Conservation (phyloP, 1,140 invertebrate genomes). For the Hylyphantes graminicola region DNA sequence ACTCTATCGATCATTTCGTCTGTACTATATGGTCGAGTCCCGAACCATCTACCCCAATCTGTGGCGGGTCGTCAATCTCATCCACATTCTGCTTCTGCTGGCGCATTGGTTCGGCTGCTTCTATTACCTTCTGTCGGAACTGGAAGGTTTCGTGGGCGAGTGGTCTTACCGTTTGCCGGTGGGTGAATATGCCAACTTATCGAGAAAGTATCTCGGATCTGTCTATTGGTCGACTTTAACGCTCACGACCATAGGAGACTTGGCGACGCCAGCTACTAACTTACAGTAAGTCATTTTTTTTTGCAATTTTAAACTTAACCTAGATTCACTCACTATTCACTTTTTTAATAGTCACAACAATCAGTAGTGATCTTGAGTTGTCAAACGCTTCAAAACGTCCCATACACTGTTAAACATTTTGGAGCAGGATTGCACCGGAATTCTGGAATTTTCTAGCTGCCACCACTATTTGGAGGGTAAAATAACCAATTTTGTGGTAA, state of each 20-base stretch:
- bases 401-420: too few relatives aligned
- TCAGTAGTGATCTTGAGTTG: too few relatives aligned
- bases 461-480: too few relatives aligned
- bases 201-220: conserved; percentile 92
- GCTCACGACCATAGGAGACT: conserved; percentile 94
- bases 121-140: conserved; percentile 93
- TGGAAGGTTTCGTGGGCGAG: conserved; percentile 88
- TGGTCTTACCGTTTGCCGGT: conserved; percentile 80
- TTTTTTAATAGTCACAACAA: too few relatives aligned
- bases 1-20: conserved; percentile 90
- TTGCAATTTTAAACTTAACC: not conserved
- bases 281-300: conserved; percentile 82
- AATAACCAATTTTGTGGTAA: too few relatives aligned
- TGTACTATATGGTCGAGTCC: conserved; percentile 96
- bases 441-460: too few relatives aligned
- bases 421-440: too few relatives aligned
- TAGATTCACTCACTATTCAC: too few relatives aligned
- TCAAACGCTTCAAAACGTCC: too few relatives aligned
- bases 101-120: conserved; percentile 98
- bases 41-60: conserved; percentile 94
- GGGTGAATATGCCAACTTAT: conserved; percentile 84
- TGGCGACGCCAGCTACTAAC: conserved; percentile 94
- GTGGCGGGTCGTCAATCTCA: conserved; percentile 94
- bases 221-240: conserved; percentile 97
- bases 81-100: conserved; percentile 92